phyloP scores from a whole-genome alignment of 2,113 vertebrate genomes.

The Gyps fulvus region DNA sequence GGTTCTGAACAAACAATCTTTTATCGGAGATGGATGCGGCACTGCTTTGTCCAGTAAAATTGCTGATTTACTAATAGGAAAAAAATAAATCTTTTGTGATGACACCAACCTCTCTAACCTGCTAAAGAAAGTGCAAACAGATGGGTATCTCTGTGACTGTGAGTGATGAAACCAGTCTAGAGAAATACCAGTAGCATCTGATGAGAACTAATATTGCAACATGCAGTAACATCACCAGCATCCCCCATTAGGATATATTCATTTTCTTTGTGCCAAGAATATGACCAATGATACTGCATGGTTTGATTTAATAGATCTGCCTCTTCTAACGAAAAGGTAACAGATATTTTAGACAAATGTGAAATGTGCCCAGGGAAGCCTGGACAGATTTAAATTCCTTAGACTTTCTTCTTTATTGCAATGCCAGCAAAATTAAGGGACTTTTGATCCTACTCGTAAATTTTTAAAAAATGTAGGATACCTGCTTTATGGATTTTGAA shows the following conservation, averaged over 20 bases:
- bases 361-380: constrained; percentile 8
- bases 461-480: background rate
- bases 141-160: constrained; percentile 36
- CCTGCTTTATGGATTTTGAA: background rate
- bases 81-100: constrained; percentile 49
- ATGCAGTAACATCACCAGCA: background rate
- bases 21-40: background rate
- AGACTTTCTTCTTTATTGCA: constrained; percentile 43
- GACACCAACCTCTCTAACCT: constrained; percentile 31
- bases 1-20: background rate
- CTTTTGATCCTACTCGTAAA: constrained; percentile 37
- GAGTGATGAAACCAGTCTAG: constrained; percentile 31
- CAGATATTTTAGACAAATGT: constrained; percentile 41
- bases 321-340: background rate
- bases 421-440: constrained; percentile 52
- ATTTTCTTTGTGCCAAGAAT: background rate
- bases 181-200: background rate
- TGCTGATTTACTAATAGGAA: constrained; percentile 51
- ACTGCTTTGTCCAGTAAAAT: constrained; percentile 41
- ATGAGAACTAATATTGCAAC: background rate
- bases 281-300: background rate
- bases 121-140: constrained; percentile 28
- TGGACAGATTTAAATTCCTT: constrained; percentile 38
- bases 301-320: constrained; percentile 24
- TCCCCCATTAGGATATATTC: background rate